Conservation (phyloP, 1,140 invertebrate species). For the Zaprionus camerounensis region DNA sequence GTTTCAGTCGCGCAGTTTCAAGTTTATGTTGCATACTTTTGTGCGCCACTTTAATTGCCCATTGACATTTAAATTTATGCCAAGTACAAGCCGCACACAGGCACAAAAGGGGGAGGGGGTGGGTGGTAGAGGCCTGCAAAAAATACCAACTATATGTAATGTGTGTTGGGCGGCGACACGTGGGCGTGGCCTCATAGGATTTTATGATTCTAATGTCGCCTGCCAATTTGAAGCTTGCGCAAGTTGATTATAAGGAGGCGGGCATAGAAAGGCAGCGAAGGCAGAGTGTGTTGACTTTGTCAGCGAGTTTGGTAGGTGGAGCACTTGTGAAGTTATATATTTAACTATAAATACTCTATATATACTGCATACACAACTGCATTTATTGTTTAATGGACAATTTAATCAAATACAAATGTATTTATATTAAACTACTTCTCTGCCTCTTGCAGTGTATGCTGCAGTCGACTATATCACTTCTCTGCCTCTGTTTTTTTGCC, state of each 20-base stretch:
- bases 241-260: constrained; percentile 6
- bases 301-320: not conserved
- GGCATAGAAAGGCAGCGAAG: not conserved
- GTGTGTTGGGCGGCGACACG: not conserved
- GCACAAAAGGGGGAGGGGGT: not conserved
- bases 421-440: not conserved
- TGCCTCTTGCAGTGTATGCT: constrained; percentile 9
- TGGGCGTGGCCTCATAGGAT: constrained; percentile 23
- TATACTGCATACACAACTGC: too few relatives aligned
- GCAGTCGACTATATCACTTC: not conserved
- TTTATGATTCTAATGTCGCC: constrained; percentile 51
- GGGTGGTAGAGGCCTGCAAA: not conserved
- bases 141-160: constrained; percentile 37
- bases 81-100: constrained; percentile 8
- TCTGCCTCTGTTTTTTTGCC: constrained; percentile 28
- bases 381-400: not conserved
- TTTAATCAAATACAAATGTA: not conserved
- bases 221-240: constrained; percentile 41
- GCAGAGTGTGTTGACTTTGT: not conserved
- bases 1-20: constrained; percentile 40
- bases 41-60: constrained; percentile 73
- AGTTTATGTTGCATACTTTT: constrained; percentile 75
- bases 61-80: constrained; percentile 76
- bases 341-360: too few relatives aligned
- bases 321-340: not conserved